A percentile compares a stretch with the other conserved stretches of the same genome.
Evolutionary conservation across 2,888 invertebrate species (phyloP).

Genomic region (Xylota sylvarum): DNA sequence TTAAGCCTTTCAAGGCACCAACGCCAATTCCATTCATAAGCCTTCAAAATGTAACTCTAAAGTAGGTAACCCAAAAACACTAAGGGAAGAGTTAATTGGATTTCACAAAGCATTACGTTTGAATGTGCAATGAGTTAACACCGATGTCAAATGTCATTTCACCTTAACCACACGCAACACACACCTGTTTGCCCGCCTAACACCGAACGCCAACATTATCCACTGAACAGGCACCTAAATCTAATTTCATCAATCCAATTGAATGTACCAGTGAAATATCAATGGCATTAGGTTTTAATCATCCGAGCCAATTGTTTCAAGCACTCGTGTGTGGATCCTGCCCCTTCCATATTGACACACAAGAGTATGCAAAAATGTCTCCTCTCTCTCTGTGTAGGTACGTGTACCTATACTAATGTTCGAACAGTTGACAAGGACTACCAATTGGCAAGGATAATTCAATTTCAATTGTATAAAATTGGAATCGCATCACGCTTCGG

Average conservation of each 20-base stretch:
- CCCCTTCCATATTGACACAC: not conserved
- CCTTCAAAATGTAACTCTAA: not conserved
- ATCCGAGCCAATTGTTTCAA: conserved; percentile 64
- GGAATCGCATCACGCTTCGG: conserved; percentile 57
- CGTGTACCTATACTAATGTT: conserved; percentile 34
- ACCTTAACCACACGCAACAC: not conserved
- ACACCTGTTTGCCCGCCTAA: conserved; percentile 22
- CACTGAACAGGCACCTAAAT: conserved; percentile 19
- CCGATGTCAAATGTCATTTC: conserved; percentile 31
- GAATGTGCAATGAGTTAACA: conserved; percentile 16
- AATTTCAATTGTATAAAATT: conserved; percentile 72
- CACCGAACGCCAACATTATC: conserved; percentile 21
- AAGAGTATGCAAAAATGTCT: conserved; percentile 12
- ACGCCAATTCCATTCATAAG: not conserved
- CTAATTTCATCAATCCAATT: conserved; percentile 42
- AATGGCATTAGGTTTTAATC: conserved; percentile 66
- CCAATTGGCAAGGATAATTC: conserved; percentile 68
- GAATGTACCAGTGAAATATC: conserved; percentile 51
- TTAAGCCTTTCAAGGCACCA: too few relatives aligned
- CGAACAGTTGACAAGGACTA: conserved; percentile 64
- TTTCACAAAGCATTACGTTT: conserved; percentile 1
- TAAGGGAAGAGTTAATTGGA: not conserved
- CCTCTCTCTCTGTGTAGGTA: not conserved
- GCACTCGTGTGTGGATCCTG: conserved; percentile 4
- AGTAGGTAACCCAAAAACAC: not conserved